Base-by-base conservation (phyloP, 2,888 invertebrate species). In the Agriopis aurantiaria region DNA sequence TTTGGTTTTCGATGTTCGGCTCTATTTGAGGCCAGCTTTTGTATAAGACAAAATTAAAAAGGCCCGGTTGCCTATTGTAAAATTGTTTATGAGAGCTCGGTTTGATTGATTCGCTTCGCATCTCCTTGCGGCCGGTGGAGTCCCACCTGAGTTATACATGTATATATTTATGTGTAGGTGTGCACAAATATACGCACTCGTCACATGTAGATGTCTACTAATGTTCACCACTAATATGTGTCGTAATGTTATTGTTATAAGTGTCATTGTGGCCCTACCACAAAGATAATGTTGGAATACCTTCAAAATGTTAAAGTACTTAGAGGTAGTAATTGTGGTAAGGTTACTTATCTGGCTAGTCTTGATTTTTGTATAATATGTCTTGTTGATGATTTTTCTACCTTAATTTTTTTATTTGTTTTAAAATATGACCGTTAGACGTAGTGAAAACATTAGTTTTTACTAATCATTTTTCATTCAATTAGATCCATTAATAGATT, bases 161-260 rank as follows among this genome's bases (percentile, higher is more conserved):
- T 76, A 74, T 65, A 56, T 75, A 70, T 79, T 71, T 70, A 74
- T 74, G 52, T 74, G 71, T 76, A 81, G 77, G 75, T 80, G 81
- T 87, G 85, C 89, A 89, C 90, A 78, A 73, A 69, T 74, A 67
- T 73, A 74, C 69, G 87, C 91, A 90, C 91, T 81, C 78, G 80
- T 86, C 86, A 91, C 88, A 75, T 79, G 88, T 90, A 87, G 88
- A 69, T 81, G 88, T 89, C 84, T 77, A 91, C 89, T 90, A 91
- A 91, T 79, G 81, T 76, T 84, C 83, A 88, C 84, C 80, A 91
- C 88, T 91, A 91, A 89, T 85, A 82, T 84, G 85, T 87, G 85
- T 83, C 80, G 77, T 81, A 74, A 73, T 68, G 63, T 63, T 55
- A 45, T 51, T 41, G 57, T 56, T 0, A 10, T 65, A 48, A 48